These are phyloP conservation scores for Diorhabda sublineata DNA, from an alignment of 1,140 invertebrate species.

Conservation along the genomic window DNA sequence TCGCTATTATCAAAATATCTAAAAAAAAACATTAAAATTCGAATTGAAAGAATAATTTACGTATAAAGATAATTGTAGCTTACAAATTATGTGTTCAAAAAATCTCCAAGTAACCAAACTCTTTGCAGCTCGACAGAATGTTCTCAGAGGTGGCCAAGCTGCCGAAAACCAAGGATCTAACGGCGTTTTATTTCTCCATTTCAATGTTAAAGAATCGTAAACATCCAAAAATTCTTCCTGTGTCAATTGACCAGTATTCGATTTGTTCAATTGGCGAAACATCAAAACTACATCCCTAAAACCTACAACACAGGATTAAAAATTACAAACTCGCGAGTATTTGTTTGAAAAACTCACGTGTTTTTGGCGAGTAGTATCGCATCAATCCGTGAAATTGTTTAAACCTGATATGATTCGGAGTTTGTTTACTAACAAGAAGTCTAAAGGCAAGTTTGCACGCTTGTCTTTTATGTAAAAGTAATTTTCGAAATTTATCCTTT, in stretches of 20 bases:
- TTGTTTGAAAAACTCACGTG: slow-evolving; percentile 53
- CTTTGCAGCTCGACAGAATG: slow-evolving; percentile 59
- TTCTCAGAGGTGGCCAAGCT: slow-evolving; percentile 57
- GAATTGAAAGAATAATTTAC: too few species aligned
- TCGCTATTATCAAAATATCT: slow-evolving; percentile 65
- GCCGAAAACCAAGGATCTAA: slow-evolving; percentile 68
- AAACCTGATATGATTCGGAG: slow-evolving; percentile 64
- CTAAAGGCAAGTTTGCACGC: slow-evolving; percentile 82
- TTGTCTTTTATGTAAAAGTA: slow-evolving; percentile 77
- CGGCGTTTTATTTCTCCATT: slow-evolving; percentile 68
- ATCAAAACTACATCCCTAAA: slow-evolving; percentile 74
- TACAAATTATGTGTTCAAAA: slow-evolving; percentile 71
- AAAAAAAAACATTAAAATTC: slow-evolving; percentile 1
- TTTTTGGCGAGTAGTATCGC: slow-evolving; percentile 71
- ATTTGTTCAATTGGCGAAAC: slow-evolving; percentile 74
- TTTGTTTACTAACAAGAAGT: slow-evolving; percentile 68
- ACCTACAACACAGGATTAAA: slow-evolving; percentile 51
- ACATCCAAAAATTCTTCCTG: slow-evolving; percentile 74
- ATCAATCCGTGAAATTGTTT: slow-evolving; percentile 79
- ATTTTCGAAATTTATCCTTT: slow-evolving; percentile 80
- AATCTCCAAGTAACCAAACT: slow-evolving; percentile 64
- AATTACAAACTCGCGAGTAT: neutral
- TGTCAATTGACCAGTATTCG: slow-evolving; percentile 60
- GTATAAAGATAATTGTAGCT: slow-evolving; percentile 43
- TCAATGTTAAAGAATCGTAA: slow-evolving; percentile 69